Conservation (phyloP, 2,113 vertebrate genomes). For the Merops nubicus region DNA sequence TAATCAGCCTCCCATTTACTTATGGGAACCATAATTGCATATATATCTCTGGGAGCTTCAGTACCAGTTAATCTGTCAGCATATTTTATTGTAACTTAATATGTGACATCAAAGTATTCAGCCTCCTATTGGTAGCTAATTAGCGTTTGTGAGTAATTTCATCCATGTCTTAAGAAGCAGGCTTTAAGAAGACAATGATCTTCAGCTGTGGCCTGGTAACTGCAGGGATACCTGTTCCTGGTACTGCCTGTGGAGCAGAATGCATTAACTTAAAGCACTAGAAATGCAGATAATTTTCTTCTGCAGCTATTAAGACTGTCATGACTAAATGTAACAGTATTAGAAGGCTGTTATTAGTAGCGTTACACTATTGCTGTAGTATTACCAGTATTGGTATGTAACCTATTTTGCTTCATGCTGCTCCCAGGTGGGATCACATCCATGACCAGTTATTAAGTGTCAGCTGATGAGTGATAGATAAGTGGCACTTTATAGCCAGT, state of each 20-base stretch:
- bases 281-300: neutral
- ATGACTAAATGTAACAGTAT: neutral
- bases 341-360: too few relatives aligned
- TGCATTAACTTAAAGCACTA: neutral
- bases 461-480: neutral
- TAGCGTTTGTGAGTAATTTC: neutral
- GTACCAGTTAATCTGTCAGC: neutral
- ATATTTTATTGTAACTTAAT: neutral
- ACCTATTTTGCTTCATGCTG: neutral
- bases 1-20: neutral
- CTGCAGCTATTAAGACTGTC: neutral
- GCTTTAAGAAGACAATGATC: neutral
- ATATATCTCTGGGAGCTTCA: neutral
- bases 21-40: neutral
- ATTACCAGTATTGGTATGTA: too few relatives aligned
- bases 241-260: neutral
- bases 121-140: neutral
- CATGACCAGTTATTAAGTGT: neutral
- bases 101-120: neutral
- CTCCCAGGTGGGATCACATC: accelerated
- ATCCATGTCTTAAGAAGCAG: neutral
- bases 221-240: neutral
- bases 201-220: neutral
- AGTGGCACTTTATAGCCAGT: neutral
- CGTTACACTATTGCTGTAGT: too few relatives aligned